Evolutionary conservation across 1,140 invertebrate genomes (phyloP).

Genomic region (Ptiloglossa arizonensis): DNA sequence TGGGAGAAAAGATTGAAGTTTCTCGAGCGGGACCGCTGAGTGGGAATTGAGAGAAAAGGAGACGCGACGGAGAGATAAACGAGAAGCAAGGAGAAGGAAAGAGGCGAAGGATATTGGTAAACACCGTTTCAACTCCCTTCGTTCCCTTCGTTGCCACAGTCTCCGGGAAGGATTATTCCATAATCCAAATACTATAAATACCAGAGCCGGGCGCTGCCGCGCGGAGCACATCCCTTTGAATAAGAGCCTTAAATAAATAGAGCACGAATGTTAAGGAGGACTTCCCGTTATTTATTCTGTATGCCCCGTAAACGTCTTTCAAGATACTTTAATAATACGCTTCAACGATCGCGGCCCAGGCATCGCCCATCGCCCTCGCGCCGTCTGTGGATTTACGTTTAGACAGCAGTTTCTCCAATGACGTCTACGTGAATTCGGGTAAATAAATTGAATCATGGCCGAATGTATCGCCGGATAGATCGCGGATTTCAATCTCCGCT

Average conservation of each 20-base stretch:
- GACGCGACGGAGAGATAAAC: conserved; percentile 16
- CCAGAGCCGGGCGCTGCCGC: conserved; percentile 62
- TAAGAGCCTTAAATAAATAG: conserved; percentile 74
- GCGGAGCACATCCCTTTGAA: conserved; percentile 58
- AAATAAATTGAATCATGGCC: conserved; percentile 40
- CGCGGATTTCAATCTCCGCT: conserved; percentile 26
- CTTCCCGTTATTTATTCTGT: conserved; percentile 61
- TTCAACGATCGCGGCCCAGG: not conserved
- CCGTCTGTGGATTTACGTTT: not conserved
- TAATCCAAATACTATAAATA: conserved; percentile 81
- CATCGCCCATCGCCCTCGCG: too few relatives aligned
- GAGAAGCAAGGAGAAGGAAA: conserved; percentile 28
- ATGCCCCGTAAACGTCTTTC: conserved; percentile 15
- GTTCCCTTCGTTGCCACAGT: conserved; percentile 64
- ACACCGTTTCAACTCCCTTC: conserved; percentile 67
- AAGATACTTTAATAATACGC: conserved; percentile 1
- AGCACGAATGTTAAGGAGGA: conserved; percentile 61
- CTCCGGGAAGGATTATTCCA: conserved; percentile 73
- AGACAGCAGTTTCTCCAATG: conserved; percentile 11
- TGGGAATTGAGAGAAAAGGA: conserved; percentile 53
- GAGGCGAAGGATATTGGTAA: conserved; percentile 76
- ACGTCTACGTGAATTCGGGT: not conserved
- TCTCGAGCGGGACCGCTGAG: conserved; percentile 54
- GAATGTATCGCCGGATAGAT: conserved; percentile 8
- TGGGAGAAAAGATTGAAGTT: conserved; percentile 71